These are phyloP conservation scores for Dinocampus coccinellae DNA, from an alignment of 2,888 invertebrate genomes.

Conservation along the genomic window DNA sequence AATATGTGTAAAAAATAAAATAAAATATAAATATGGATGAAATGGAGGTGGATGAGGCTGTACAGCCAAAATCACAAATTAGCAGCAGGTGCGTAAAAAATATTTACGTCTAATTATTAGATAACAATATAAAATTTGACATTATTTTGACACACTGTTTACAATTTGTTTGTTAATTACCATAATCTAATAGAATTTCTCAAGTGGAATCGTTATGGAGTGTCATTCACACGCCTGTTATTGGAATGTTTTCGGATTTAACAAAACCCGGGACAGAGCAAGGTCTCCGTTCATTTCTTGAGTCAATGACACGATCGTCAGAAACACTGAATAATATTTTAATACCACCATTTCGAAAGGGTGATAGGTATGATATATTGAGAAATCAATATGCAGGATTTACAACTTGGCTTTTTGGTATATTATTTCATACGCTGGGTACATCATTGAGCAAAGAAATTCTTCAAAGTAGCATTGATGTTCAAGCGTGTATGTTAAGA, in stretches of 20 bases:
- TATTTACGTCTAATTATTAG: constrained; percentile 2
- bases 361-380: constrained; percentile 45
- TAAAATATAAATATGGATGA: background rate
- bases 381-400: constrained; percentile 69
- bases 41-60: background rate
- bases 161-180: background rate
- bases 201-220: constrained; percentile 72
- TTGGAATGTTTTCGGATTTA: constrained; percentile 73
- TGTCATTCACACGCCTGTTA: constrained; percentile 76
- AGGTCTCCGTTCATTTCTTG: constrained; percentile 74
- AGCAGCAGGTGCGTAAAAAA: constrained; percentile 15
- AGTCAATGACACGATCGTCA: constrained; percentile 67
- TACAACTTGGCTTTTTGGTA: constrained; percentile 78
- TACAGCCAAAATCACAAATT: background rate
- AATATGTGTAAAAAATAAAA: background rate
- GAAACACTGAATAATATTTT: constrained; percentile 58
- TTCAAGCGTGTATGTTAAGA: constrained; percentile 62
- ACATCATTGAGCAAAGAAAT: constrained; percentile 61
- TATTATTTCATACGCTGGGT: constrained; percentile 76
- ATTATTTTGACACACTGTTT: constrained; percentile 19
- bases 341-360: constrained; percentile 53
- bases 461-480: constrained; percentile 54
- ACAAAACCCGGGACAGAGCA: constrained; percentile 73
- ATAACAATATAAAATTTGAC: background rate
- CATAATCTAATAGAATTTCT: constrained; percentile 34